Base-by-base conservation (phyloP, 2,888 invertebrate species). In the Steromphala cineraria region DNA sequence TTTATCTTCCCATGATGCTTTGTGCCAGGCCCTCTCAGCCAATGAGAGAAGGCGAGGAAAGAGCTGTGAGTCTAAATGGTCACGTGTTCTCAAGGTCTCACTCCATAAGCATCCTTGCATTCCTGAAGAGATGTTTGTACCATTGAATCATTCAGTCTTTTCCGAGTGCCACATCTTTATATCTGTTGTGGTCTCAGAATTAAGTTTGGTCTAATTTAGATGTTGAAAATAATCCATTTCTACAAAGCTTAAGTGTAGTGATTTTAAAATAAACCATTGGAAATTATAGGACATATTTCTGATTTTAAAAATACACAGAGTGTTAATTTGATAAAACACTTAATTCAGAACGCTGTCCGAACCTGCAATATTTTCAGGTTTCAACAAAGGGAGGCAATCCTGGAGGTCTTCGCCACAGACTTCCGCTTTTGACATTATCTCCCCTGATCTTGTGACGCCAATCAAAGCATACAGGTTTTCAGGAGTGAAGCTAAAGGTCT, bases 341-440 rank as follows among this genome's bases (percentile, higher is more conserved):
- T n/a, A n/a, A 46, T 10, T 46, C 13, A 13, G 1, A 46, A 10
- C 13, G 1, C 15, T 21, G 80, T 78, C n/a, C n/a, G n/a, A 83
- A 92, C 92, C 92, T 4, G 88, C 81, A 24, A 92, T 87, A 82
- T 92, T 92, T 56, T 89, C 83, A 10, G 87, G 88, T 17, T 85
- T 82, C 2, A 52, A 53, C 7, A 90, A 84, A 4, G 71, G 36
- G 2, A 87, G 87, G 76, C 91, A 92, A 62, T 83, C 80, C 5
- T 74, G 79, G 24, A 84, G 80, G 8, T 83, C 78, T 8, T 75
- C 62, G 0, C 86, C 87, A 78, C 91, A 91, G 0, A 89, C 56
- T 2, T 87, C 83, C 8, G 83, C 78, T 53, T 75, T 74, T 36
- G 78, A 79, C 13, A 86, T 13, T 13, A 83, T 75, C 15, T 78